Conservation (phyloP, 1,140 invertebrate genomes). For the Eumaeus atala region DNA sequence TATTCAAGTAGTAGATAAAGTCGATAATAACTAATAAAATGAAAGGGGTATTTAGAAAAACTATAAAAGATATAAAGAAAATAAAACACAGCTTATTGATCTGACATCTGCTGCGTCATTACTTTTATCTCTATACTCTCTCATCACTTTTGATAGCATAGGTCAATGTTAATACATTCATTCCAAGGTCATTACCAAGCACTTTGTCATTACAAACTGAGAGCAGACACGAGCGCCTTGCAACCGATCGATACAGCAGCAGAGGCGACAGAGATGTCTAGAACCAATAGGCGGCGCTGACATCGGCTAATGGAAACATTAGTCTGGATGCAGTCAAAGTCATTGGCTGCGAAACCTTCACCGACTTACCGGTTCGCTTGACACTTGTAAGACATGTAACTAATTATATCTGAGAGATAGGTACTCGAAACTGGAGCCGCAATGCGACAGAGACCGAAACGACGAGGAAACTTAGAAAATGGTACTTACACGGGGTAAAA, state of each 20-base stretch:
- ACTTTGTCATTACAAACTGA: conserved; percentile 2
- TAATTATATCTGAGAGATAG: conserved; percentile 3
- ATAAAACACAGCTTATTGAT: too few species aligned
- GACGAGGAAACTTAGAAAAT: conserved; percentile 30
- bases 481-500: conserved; percentile 79
- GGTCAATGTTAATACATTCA: not conserved
- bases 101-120: too few species aligned
- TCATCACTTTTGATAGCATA: not conserved
- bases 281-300: conserved; percentile 63
- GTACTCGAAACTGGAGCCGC: conserved; percentile 28
- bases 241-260: conserved; percentile 64
- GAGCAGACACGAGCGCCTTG: conserved; percentile 33
- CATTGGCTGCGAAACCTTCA: conserved; percentile 60
- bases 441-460: conserved; percentile 35
- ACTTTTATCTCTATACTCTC: too few species aligned
- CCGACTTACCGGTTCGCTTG: conserved; percentile 62
- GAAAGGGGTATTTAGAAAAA: too few species aligned
- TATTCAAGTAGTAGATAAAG: too few species aligned
- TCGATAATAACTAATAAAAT: too few species aligned
- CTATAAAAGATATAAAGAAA: too few species aligned
- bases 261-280: conserved; percentile 47
- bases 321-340: conserved; percentile 47
- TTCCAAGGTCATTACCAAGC: not conserved
- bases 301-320: conserved; percentile 53
- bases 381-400: conserved; percentile 30